Base-by-base conservation (phyloP, 2,797 vertebrate species). In the Microctenopoma stevenorrisi region DNA sequence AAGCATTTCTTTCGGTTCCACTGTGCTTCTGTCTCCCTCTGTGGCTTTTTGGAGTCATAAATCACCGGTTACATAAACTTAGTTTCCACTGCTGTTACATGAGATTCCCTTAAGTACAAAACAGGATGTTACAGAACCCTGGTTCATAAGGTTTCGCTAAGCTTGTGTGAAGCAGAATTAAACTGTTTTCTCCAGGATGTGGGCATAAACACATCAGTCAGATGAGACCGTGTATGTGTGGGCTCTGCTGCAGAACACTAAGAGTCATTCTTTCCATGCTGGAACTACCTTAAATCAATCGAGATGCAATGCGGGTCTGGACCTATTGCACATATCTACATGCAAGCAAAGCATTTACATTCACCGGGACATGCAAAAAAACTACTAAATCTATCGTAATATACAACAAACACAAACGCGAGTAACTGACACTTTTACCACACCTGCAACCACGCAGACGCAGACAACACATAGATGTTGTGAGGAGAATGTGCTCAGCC, bases 61-160 rank as follows among this genome's bases (percentile, higher is more conserved):
- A 91, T 90, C 89, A 87, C 38, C 59, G 26, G 71, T 92, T 90
- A 85, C 75, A 87, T 90, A 87, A 93, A 90, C 88, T 83, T 74
- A 86, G 84, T 89, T 85, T 88, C 86, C 89, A 88, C 78, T 69
- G 67, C 61, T 55, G 83, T 85, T 87, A 88, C 83, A 84, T 80
- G 84, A 88, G 76, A 73, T 66, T 77, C 67, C 57, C 78, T 73
- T 26, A 64, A 87, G 78, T 72, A 71, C 68, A 77, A 81, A 84
- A 82, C 82, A 81, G 82, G 85, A 86, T 82, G 86, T 86, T 81
- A 82, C 22, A 85, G 84, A 78, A 55, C 25, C 56, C 38, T 42
- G 44, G 66, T 55, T 85, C 66, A 51, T 57, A 72, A n/a, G 16
- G 67, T 74, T 79, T 63, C 51, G 62, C 68, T 22, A 1, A 53